These are phyloP conservation scores for Mohoua ochrocephala DNA, from an alignment of 2,113 vertebrate species.

Conservation along the genomic window DNA sequence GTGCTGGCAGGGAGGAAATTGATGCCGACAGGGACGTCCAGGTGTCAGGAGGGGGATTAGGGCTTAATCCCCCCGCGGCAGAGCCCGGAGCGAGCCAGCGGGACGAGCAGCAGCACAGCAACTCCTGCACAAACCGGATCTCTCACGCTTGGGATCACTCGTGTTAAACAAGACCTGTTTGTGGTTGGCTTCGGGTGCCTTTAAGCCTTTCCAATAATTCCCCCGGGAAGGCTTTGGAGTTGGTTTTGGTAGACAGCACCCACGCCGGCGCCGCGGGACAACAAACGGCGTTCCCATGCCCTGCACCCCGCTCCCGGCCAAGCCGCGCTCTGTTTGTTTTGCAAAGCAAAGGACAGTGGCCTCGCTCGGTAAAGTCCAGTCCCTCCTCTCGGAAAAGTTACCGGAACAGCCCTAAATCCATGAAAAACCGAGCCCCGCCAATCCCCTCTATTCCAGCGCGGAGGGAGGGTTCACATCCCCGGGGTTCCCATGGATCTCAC, in stretches of 20 bases:
- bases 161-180: not conserved
- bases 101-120: not conserved
- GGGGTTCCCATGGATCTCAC: not conserved
- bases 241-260: not conserved
- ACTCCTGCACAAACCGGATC: not conserved
- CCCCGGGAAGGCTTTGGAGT: not conserved
- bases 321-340: constrained; percentile 8
- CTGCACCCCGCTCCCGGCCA: not conserved
- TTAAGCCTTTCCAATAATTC: not conserved
- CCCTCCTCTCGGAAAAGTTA: not conserved
- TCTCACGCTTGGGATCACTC: not conserved
- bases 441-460: accelerated
- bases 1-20: not conserved
- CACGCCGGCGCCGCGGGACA: not conserved
- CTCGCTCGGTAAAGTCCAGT: constrained; percentile 20
- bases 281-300: not conserved
- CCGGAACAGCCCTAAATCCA: not conserved
- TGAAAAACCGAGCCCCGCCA: not conserved
- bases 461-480: not conserved
- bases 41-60: constrained; percentile 48
- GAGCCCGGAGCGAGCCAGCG: not conserved
- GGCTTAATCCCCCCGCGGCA: constrained; percentile 1
- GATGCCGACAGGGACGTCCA: not conserved
- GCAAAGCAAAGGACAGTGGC: constrained; percentile 29
- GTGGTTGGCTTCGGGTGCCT: not conserved